Conservation (phyloP, 1,140 invertebrate species). For the Hesperophylax magnus region DNA sequence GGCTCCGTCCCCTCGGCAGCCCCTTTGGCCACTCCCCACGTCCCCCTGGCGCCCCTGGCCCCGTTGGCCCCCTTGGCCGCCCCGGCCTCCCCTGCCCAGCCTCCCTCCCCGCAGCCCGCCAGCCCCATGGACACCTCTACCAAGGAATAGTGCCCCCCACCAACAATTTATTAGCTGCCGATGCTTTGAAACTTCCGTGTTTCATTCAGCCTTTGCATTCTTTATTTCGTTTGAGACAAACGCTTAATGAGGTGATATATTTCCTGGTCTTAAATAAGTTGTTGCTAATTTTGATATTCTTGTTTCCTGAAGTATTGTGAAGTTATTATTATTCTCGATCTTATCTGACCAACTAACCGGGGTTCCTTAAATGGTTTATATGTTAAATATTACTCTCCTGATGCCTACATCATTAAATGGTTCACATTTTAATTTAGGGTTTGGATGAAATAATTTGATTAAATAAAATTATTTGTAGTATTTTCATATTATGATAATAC, state of each 20-base stretch:
- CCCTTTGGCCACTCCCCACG: slow-evolving; percentile 38
- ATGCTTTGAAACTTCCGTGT: not conserved
- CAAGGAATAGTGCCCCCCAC: slow-evolving; percentile 3
- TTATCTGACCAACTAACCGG: too few relatives aligned
- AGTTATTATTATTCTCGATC: too few relatives aligned
- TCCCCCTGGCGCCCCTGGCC: not conserved
- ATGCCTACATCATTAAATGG: too few relatives aligned
- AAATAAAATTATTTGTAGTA: too few relatives aligned
- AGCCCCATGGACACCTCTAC: slow-evolving; percentile 78
- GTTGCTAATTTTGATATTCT: slow-evolving; percentile 19
- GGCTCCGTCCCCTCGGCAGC: slow-evolving; percentile 58
- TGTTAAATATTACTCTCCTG: too few relatives aligned
- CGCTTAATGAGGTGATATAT: not conserved
- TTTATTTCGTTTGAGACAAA: not conserved
- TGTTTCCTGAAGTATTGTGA: not conserved
- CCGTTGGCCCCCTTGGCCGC: slow-evolving; percentile 19
- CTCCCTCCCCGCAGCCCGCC: slow-evolving; percentile 72
- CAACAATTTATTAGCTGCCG: not conserved
- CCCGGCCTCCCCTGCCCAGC: slow-evolving; percentile 61
- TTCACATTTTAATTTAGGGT: too few relatives aligned
- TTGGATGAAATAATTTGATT: too few relatives aligned
- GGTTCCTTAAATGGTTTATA: too few relatives aligned
- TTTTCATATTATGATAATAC: too few relatives aligned
- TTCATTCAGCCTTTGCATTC: slow-evolving; percentile 4
- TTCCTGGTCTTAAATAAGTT: slow-evolving; percentile 15